Base-by-base conservation (phyloP, 1,140 invertebrate genomes). In the Portunus trituberculatus region DNA sequence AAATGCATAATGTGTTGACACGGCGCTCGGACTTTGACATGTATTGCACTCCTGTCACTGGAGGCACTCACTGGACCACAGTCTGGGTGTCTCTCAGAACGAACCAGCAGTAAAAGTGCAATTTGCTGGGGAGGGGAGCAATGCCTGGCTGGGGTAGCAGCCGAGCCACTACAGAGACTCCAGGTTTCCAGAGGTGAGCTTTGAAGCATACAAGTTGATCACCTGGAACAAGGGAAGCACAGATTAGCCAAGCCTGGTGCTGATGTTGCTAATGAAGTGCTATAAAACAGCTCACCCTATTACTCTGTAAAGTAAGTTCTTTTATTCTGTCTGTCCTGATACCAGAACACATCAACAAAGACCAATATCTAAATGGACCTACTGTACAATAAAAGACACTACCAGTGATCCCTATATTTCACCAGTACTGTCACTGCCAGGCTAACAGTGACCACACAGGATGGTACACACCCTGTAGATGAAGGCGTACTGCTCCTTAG, bases 401-500 rank as follows among this genome's bases (percentile, higher is more conserved):
- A 6, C 39, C 6, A 39, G 39, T 39, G 39, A 39, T 39, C 6
- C 39, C 39, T 39, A 6, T 39, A 6, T 39, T 39, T 39, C 39
- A 39, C 39, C 39, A 39, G 1, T 39, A 39, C 39, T 39, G 39
- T 6, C 39, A 39, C 39, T 39, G 39, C 39, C 39, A 39, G 39
- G 39, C 39, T 6, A 39, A 39, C 39, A 39, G 39, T 25, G 20
- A n/a, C 32, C 45, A 45, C 32, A 25, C 59, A 25, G 0, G 48
- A 46, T 25, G 45, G 67, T 29, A 94, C 96, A 93, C 96, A 98
- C 98, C 97, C 98, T 97, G 96, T 98, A 98, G 95, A 98, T 98
- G 96, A 98, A 98, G 88, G 97, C 97, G 96, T 98, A 98, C 96
- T 98, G 98, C 95, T 98, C 97, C 96, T 97, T 98, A 86, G 98